A percentile compares a stretch with the other conserved stretches of the same genome.
Evolutionary conservation across 2,797 vertebrate species (phyloP).

Genomic region (Enteromius mattozi): DNA sequence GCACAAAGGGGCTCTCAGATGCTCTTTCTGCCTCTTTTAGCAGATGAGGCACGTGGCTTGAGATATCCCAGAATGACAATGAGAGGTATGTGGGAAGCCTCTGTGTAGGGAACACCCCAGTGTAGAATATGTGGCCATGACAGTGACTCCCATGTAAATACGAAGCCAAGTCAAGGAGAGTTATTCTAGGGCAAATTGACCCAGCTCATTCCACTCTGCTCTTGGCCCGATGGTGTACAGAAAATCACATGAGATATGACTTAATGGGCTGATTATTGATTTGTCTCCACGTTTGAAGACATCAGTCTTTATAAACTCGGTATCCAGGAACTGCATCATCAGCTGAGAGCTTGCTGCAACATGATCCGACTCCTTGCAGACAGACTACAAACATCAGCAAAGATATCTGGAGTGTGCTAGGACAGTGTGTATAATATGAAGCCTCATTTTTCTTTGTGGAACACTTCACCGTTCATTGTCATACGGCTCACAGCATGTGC

Average conservation of each 20-base stretch:
- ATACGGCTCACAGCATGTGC: background rate
- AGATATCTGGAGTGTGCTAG: conserved; percentile 21
- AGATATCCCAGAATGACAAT: conserved; percentile 42
- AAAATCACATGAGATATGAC: conserved; percentile 67
- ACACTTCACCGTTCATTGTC: conserved; percentile 9
- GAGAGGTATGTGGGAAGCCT: conserved; percentile 43
- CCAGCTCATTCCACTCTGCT: conserved; percentile 62
- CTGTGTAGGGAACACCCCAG: conserved; percentile 59
- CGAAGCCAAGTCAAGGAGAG: conserved; percentile 65
- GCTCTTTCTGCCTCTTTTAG: conserved; percentile 35
- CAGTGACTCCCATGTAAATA: conserved; percentile 67
- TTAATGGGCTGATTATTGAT: conserved; percentile 81
- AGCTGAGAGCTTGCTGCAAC: conserved; percentile 52
- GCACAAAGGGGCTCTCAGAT: conserved; percentile 52
- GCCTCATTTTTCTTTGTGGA: background rate
- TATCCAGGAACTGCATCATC: conserved; percentile 69
- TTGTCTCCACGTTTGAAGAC: conserved; percentile 71
- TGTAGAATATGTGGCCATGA: conserved; percentile 67
- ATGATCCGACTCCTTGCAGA: conserved; percentile 44
- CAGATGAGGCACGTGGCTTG: conserved; percentile 42
- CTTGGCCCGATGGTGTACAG: conserved; percentile 64
- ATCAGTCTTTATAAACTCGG: conserved; percentile 72
- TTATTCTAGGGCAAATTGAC: conserved; percentile 63
- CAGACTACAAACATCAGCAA: conserved; percentile 8
- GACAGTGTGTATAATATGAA: background rate